Base-by-base conservation (phyloP, 2,888 invertebrate genomes). In the Sinhomidia bicolor region DNA sequence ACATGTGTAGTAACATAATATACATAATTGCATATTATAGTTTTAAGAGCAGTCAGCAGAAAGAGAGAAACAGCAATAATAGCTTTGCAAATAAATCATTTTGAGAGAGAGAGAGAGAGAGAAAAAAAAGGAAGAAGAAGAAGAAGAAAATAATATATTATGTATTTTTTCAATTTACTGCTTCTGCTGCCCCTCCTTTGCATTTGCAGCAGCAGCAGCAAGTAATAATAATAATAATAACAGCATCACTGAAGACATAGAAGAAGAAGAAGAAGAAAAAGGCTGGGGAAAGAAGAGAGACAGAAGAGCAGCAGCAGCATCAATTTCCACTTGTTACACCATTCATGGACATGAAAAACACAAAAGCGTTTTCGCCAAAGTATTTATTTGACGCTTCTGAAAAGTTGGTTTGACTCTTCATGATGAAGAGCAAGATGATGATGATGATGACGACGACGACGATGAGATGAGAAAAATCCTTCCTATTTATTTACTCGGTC, bases 381-480 rank as follows among this genome's bases (percentile, higher is more conserved):
- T 87, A 87, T 83, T 88, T 88, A 82, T 83, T 88, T 82, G 78
- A 82, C 88, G 88, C 82, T 88, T 88, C 82, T 88, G 87, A 87
- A 87, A 86, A 81, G 51, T 54, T 54, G 29, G 26, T 76, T 76
- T 76, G 57, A 65, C 68, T 36, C 29, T 54, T 26, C 41, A 47
- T 76, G 32, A 83, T 51, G 68, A 41, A 74, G 74, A 6, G 54
- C n/a, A n/a, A n/a, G n/a, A n/a, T n/a, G n/a, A n/a, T n/a, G n/a
- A n/a, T n/a, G n/a, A n/a, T n/a, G n/a, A n/a, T n/a, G n/a, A n/a
- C n/a, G n/a, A n/a, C n/a, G n/a, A n/a, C n/a, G n/a, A n/a, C n/a
- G n/a, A n/a, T n/a, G n/a, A n/a, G n/a, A n/a, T 54, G 54, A 44
- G 20, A 44, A 74, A 74, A 74, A 20, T 20, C 20, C 20, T 3